These are phyloP conservation scores for Xenops minutus DNA, from an alignment of 2,797 vertebrate genomes.

Conservation along the genomic window DNA sequence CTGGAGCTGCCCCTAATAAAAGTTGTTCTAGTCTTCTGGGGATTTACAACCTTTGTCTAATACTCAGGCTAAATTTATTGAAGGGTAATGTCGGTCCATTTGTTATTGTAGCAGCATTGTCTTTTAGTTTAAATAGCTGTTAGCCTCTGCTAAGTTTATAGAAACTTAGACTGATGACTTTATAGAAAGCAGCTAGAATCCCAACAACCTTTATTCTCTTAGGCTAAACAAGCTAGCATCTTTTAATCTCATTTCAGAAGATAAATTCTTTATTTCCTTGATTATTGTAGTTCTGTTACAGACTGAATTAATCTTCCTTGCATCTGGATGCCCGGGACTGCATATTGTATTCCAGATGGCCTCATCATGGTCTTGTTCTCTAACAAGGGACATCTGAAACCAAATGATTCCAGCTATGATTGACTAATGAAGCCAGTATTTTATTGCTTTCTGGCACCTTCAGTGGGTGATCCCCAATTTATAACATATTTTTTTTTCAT, in stretches of 20 bases:
- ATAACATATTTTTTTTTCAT: background rate
- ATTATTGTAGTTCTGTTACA: slow-evolving; percentile 24
- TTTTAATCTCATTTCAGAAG: slow-evolving; percentile 43
- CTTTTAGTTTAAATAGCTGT: slow-evolving; percentile 7
- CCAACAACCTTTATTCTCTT: background rate
- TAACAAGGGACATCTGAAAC: slow-evolving; percentile 11
- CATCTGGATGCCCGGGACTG: background rate
- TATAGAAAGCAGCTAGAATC: background rate
- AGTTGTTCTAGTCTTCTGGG: slow-evolving; percentile 5
- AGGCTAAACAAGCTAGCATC: background rate
- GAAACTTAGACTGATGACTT: background rate
- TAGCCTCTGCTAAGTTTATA: background rate
- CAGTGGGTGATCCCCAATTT: background rate
- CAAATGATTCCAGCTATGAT: background rate
- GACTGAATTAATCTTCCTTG: slow-evolving; percentile 23
- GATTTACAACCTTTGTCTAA: background rate
- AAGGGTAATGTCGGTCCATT: background rate
- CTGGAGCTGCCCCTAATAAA: background rate
- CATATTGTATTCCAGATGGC: slow-evolving; percentile 55
- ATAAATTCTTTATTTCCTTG: slow-evolving; percentile 40
- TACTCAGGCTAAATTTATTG: slow-evolving; percentile 11
- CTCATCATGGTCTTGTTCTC: slow-evolving; percentile 24
- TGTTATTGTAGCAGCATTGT: background rate
- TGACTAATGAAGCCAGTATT: slow-evolving; percentile 26
- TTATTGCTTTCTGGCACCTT: background rate